Conservation (phyloP, 2,797 vertebrate genomes). For the Fistularia tabacaria region DNA sequence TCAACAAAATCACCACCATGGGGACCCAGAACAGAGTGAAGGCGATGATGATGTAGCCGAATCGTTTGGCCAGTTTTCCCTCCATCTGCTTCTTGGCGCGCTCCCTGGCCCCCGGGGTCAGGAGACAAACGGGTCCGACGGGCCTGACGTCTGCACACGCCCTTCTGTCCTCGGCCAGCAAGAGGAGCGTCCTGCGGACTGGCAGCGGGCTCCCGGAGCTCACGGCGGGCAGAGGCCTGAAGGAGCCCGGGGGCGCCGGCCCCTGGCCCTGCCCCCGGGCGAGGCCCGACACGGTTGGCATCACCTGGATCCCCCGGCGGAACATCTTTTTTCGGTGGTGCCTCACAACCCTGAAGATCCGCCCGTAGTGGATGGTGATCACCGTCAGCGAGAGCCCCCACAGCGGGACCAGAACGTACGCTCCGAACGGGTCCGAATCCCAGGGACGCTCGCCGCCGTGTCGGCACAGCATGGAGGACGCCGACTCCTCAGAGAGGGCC, state of each 20-base stretch:
- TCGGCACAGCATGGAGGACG: slow-evolving; percentile 50
- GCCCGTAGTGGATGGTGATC: slow-evolving; percentile 61
- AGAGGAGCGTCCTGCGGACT: slow-evolving; percentile 3
- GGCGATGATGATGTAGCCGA: slow-evolving; percentile 65
- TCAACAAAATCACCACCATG: slow-evolving; percentile 54
- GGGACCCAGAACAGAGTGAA: slow-evolving; percentile 68
- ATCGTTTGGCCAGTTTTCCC: slow-evolving; percentile 63
- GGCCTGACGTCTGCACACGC: slow-evolving; percentile 9
- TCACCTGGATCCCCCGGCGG: slow-evolving; percentile 47
- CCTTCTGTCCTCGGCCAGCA: slow-evolving; percentile 12
- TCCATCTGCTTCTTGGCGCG: slow-evolving; percentile 62
- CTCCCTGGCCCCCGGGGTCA: slow-evolving; percentile 52
- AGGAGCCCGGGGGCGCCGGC: background rate
- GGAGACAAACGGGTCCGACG: slow-evolving; percentile 62
- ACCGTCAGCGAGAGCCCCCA: slow-evolving; percentile 55
- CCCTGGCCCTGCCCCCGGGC: slow-evolving; percentile 17
- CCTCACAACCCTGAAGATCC: slow-evolving; percentile 61
- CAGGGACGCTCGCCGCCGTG: background rate
- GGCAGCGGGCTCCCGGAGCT: slow-evolving; percentile 3
- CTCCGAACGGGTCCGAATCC: slow-evolving; percentile 49
- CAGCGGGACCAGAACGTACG: slow-evolving; percentile 61
- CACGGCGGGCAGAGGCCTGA: background rate
- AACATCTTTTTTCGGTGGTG: slow-evolving; percentile 61
- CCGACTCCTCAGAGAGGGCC: slow-evolving; percentile 34
- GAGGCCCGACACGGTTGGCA: slow-evolving; percentile 27